Percentiles rank a stretch among this genome's conserved stretches.
phyloP scores from a whole-genome alignment of 1,140 invertebrate genomes.

The Pseudomyrmex flavicornis region DNA sequence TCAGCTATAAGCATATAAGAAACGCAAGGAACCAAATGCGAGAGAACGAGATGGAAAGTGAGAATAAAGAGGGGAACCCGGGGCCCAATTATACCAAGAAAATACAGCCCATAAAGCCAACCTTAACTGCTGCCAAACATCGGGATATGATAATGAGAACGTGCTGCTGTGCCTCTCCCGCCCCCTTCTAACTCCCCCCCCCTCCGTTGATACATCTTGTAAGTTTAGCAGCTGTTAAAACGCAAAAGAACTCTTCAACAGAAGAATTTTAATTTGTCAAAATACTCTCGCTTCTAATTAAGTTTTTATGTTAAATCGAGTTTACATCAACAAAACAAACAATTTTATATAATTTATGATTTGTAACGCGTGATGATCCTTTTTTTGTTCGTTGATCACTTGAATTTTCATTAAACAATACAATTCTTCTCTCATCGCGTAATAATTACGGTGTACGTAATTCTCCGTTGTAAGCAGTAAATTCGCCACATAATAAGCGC shows the following conservation, averaged over 20 bases:
- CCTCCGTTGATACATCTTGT: slow-evolving; percentile 13
- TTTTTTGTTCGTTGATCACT: not conserved
- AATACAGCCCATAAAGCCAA: slow-evolving; percentile 69
- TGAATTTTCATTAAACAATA: not conserved
- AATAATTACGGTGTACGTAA: not conserved
- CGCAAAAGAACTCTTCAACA: not conserved
- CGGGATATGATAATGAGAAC: slow-evolving; percentile 62
- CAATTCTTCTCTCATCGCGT: not conserved
- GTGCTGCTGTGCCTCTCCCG: slow-evolving; percentile 10
- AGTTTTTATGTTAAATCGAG: not conserved
- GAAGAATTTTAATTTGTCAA: not conserved
- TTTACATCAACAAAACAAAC: not conserved
- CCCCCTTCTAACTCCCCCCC: not conserved
- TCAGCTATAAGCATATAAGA: not conserved
- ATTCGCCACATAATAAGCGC: not conserved
- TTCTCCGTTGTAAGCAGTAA: not conserved
- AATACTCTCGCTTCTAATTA: not conserved
- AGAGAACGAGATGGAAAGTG: not conserved
- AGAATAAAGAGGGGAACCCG: slow-evolving; percentile 10
- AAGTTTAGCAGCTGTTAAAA: slow-evolving; percentile 27
- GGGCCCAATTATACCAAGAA: slow-evolving; percentile 57
- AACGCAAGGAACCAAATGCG: not conserved
- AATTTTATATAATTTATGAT: not conserved
- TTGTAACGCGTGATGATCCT: not conserved
- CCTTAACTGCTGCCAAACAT: slow-evolving; percentile 65